Evolutionary conservation across 2,113 vertebrate species (phyloP), one percentile per base, ranked within the genome.

Genomic region (Melanotaenia duboulayi): DNA sequence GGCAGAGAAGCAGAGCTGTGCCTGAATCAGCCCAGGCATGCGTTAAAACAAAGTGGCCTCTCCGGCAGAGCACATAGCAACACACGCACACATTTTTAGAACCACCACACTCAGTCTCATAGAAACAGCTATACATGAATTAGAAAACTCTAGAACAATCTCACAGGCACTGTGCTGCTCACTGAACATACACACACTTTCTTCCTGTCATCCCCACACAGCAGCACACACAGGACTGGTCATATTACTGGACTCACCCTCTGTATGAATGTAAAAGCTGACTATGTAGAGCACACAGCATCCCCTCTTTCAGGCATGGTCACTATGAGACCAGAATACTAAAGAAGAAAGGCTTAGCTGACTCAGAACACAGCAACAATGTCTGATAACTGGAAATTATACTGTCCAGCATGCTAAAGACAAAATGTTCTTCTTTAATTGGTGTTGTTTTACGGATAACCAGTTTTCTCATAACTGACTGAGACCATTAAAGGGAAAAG

Each of bases 1-100:
- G 76, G 85, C 65, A 87, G 76, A 84, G 84, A 56, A 90, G 83
- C 81, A 71, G 82, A 82, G 73, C 85, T 76, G 68, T 44, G 74
- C 77, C 87, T 84, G 90, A 91, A 94, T 93, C 91, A 91, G 92
- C 72, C 90, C 91, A 91, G 92, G 89, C 91, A 92, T 90, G 92
- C 90, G 84, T 94, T 91, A 93, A 91, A 90, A 91, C 89, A 93
- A 90, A 91, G 89, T 87, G 80, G 87, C 85, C 84, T 90, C 86
- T 87, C 80, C 59, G 58, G 65, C 80, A 59, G 71, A 75, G 88
- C 77, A 49, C 75, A 77, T 70, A 35, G 85, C 80, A 76, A 84
- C 78, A 86, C 74, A 76, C 62, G 6, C 63, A 77, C 61, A 74
- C 76, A 66, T 35, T 9, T 58, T 60, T 48, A 28, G n/a, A 70